phyloP scores from a whole-genome alignment of 2,797 vertebrate species.

The Ptychadena robeensis region DNA sequence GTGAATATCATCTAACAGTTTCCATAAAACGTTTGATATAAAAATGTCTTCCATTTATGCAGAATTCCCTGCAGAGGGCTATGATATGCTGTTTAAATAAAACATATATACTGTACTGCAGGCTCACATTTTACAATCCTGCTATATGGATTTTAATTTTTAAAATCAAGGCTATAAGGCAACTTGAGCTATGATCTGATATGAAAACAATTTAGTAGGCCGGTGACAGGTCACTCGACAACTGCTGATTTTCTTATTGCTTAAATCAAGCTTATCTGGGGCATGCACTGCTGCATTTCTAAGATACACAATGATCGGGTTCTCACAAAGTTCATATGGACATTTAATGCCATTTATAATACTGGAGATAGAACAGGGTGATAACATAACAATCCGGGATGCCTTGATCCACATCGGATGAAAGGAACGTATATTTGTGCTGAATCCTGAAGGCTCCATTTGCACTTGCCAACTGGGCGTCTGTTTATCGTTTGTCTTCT shows the following conservation, averaged over 20 bases:
- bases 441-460: conserved; percentile 16
- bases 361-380: neutral
- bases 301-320: neutral
- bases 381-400: neutral
- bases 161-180: conserved; percentile 16
- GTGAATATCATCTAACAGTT: conserved; percentile 5
- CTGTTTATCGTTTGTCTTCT: conserved; percentile 34
- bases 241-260: neutral
- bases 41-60: conserved; percentile 34
- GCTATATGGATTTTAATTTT: conserved; percentile 32
- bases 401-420: neutral
- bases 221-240: conserved; percentile 10
- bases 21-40: conserved; percentile 24
- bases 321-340: conserved; percentile 4
- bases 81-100: conserved; percentile 30
- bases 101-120: neutral
- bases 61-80: neutral
- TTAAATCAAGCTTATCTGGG: neutral
- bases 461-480: conserved; percentile 2
- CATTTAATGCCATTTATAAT: neutral
- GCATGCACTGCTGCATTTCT: neutral
- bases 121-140: neutral
- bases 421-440: neutral
- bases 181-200: conserved; percentile 7
- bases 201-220: conserved; percentile 5